Evolutionary conservation across 2,113 vertebrate species (phyloP).

Genomic region (Holacanthus passer): DNA sequence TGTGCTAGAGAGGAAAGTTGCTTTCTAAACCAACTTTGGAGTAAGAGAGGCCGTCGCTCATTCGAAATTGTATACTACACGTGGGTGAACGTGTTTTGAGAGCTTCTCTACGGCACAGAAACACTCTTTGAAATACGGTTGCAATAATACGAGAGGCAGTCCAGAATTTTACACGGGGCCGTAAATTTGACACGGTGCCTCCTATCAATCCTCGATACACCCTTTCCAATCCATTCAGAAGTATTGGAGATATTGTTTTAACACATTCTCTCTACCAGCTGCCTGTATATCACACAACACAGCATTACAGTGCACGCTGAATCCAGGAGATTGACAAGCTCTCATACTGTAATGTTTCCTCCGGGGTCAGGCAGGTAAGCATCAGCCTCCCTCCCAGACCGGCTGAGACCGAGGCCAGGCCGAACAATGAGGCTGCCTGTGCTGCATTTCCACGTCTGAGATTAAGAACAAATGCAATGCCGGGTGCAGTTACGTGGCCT

Average conservation of each 20-base stretch:
- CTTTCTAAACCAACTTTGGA: conserved; percentile 55
- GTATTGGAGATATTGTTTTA: conserved; percentile 75
- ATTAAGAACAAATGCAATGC: conserved; percentile 73
- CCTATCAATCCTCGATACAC: conserved; percentile 68
- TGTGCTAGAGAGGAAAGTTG: conserved; percentile 66
- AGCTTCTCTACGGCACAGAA: conserved; percentile 69
- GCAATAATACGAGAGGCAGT: conserved; percentile 81
- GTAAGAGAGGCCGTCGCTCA: conserved; percentile 50
- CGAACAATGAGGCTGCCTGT: conserved; percentile 76
- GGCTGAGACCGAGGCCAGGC: conserved; percentile 63
- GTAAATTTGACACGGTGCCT: conserved; percentile 73
- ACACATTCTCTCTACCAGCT: conserved; percentile 66
- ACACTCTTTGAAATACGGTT: conserved; percentile 78
- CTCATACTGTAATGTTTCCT: conserved; percentile 66
- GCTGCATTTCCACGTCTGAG: conserved; percentile 71
- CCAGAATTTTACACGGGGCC: conserved; percentile 69
- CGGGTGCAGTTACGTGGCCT: conserved; percentile 66
- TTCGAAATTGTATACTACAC: conserved; percentile 66
- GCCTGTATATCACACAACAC: conserved; percentile 65
- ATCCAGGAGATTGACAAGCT: conserved; percentile 51
- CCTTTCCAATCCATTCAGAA: conserved; percentile 57
- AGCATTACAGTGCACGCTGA: conserved; percentile 20
- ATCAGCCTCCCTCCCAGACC: conserved; percentile 48
- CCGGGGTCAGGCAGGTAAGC: conserved; percentile 69
- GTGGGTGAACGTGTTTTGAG: conserved; percentile 74